Percentiles rank a stretch among this genome's conserved stretches.
Conservation (phyloP, 2,797 vertebrate genomes). For the Malacoctenus gilli region DNA sequence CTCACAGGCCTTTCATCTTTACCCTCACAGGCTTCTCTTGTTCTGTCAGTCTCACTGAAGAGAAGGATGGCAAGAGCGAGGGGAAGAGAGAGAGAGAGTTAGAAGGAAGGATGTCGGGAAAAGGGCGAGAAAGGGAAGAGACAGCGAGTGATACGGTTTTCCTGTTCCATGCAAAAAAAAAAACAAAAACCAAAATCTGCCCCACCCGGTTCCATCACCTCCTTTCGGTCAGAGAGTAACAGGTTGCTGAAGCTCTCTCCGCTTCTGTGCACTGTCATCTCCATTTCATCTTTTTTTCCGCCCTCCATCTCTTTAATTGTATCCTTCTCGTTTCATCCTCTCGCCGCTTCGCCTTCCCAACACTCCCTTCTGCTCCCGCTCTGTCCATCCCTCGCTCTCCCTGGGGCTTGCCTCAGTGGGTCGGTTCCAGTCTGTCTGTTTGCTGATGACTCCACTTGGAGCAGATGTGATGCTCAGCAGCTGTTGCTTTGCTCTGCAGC, state of each 20-base stretch:
- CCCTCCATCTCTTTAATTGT: conserved; percentile 61
- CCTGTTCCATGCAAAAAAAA: conserved; percentile 26
- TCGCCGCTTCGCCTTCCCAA: conserved; percentile 11
- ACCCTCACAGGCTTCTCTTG: conserved; percentile 81
- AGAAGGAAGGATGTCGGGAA: conserved; percentile 68
- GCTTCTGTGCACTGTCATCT: conserved; percentile 12
- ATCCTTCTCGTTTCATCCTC: conserved; percentile 38
- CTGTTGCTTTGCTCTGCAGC: conserved; percentile 74
- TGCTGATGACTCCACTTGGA: conserved; percentile 79
- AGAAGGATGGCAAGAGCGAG: conserved; percentile 48
- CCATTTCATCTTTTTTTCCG: conserved; percentile 36
- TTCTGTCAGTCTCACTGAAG: conserved; percentile 71
- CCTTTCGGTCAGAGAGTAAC: conserved; percentile 41
- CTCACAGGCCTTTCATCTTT: conserved; percentile 78
- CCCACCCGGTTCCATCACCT: conserved; percentile 15
- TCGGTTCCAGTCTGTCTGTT: conserved; percentile 80
- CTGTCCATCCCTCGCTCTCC: conserved; percentile 61
- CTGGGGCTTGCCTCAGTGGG: conserved; percentile 72
- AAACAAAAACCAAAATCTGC: conserved; percentile 7
- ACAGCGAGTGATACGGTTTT: conserved; percentile 49
- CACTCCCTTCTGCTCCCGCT: conserved; percentile 20
- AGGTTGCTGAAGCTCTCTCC: conserved; percentile 34
- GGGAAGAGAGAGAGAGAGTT: conserved; percentile 32
- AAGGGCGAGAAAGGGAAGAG: conserved; percentile 44
- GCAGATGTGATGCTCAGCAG: conserved; percentile 85